Conservation (phyloP, 2,113 vertebrate species). For the Labrus mixtus region DNA sequence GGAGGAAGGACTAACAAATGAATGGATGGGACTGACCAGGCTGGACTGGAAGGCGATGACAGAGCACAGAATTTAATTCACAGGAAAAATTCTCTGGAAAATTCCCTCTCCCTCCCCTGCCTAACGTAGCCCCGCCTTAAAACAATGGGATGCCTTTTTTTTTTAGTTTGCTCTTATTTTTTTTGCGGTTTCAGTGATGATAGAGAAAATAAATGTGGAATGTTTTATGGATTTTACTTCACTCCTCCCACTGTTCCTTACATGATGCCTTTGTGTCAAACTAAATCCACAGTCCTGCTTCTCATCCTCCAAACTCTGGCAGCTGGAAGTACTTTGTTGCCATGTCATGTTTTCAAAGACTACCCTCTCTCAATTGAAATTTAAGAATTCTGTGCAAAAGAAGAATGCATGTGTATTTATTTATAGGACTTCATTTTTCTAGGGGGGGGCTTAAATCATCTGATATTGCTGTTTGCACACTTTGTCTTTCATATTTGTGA, state of each 20-base stretch:
- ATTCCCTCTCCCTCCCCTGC: slow-evolving; percentile 23
- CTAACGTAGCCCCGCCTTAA: slow-evolving; percentile 80
- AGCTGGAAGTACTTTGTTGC: slow-evolving; percentile 46
- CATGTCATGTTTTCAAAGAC: slow-evolving; percentile 32
- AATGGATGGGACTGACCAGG: slow-evolving; percentile 11
- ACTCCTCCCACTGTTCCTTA: slow-evolving; percentile 13
- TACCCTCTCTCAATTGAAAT: slow-evolving; percentile 19
- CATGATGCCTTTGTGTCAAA: slow-evolving; percentile 51
- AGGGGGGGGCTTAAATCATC: slow-evolving; percentile 25
- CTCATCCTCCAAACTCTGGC: slow-evolving; percentile 41
- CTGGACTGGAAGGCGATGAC: slow-evolving; percentile 13
- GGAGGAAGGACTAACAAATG: slow-evolving; percentile 14
- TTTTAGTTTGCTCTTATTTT: slow-evolving; percentile 28
- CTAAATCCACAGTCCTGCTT: slow-evolving; percentile 5
- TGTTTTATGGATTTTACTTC: slow-evolving; percentile 66
- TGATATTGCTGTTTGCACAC: slow-evolving; percentile 69
- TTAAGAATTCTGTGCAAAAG: slow-evolving; percentile 44
- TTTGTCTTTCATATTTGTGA: slow-evolving; percentile 34
- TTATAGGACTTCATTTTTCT: slow-evolving; percentile 56
- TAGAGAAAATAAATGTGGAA: slow-evolving; percentile 50
- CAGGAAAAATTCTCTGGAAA: slow-evolving; percentile 33
- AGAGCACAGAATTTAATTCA: slow-evolving; percentile 54
- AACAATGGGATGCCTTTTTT: slow-evolving; percentile 81
- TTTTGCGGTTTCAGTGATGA: slow-evolving; percentile 63
- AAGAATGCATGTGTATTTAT: slow-evolving; percentile 72